Evolutionary conservation across 2,888 invertebrate species (phyloP).

Genomic region (Macrosiphum euphorbiae): DNA sequence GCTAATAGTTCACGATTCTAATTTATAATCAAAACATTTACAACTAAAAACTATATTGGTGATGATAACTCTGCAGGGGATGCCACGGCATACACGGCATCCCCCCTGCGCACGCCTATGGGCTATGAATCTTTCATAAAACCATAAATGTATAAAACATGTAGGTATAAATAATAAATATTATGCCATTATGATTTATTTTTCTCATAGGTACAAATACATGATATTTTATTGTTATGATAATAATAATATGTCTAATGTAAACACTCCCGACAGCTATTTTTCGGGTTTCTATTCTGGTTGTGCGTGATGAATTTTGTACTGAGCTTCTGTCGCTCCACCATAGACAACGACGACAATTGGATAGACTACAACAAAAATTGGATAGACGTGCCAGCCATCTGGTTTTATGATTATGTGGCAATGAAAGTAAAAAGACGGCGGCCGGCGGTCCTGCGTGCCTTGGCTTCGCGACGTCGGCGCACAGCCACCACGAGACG

Average conservation of each 20-base stretch:
- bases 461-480: not conserved
- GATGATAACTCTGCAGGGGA: no score
- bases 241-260: not conserved
- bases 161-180: no score
- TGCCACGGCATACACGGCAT: no score
- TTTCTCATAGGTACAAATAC: not conserved
- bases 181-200: not conserved
- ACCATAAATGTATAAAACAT: not conserved
- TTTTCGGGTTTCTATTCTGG: not conserved
- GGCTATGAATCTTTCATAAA: not conserved
- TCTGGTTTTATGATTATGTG: not conserved
- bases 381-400: not conserved
- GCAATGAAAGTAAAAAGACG: not conserved
- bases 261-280: not conserved
- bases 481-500: conserved; percentile 29
- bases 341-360: not conserved
- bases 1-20: no score
- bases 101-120: no score
- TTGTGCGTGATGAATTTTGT: not conserved
- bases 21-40: no score
- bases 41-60: no score
- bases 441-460: not conserved
- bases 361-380: not conserved
- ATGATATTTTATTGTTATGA: not conserved
- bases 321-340: not conserved